Evolutionary conservation across 2,113 vertebrate genomes (phyloP).

Genomic region (Marmota flaviventris): DNA sequence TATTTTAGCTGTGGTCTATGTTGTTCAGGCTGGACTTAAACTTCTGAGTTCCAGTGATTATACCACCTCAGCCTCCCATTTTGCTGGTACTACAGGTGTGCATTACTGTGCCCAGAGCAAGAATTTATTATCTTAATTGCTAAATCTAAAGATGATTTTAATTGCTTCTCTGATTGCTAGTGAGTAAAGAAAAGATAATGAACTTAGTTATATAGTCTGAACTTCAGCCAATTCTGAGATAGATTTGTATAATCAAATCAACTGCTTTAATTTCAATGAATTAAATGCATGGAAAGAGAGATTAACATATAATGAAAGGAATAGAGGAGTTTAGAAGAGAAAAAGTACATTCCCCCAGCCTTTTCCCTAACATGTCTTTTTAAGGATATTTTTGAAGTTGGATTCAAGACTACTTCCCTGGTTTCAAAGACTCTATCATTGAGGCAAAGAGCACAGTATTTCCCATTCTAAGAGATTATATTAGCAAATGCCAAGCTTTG

Average conservation of each 20-base stretch:
- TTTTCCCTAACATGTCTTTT: background rate
- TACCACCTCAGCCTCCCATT: background rate
- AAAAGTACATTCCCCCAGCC: background rate
- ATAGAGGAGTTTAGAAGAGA: background rate
- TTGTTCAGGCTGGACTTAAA: background rate
- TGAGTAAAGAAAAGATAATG: slow-evolving; percentile 11
- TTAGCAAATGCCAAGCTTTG: background rate
- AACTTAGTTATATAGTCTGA: background rate
- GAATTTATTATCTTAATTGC: slow-evolving; percentile 16
- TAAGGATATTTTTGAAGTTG: background rate
- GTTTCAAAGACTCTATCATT: background rate
- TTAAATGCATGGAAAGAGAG: background rate
- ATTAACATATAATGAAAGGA: background rate
- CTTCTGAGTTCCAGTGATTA: background rate
- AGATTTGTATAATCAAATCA: slow-evolving; percentile 22
- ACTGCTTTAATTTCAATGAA: background rate
- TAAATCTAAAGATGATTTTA: slow-evolving; percentile 33
- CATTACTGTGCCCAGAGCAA: background rate
- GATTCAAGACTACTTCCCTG: background rate
- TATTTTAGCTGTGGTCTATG: background rate
- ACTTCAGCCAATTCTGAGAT: background rate
- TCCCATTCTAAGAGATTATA: background rate
- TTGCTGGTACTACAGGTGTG: background rate
- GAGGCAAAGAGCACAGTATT: background rate
- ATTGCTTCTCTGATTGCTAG: background rate